Percentiles rank a stretch among this genome's conserved stretches.
phyloP scores from a whole-genome alignment of 2,888 invertebrate genomes.

The Thymelicus sylvestris region DNA sequence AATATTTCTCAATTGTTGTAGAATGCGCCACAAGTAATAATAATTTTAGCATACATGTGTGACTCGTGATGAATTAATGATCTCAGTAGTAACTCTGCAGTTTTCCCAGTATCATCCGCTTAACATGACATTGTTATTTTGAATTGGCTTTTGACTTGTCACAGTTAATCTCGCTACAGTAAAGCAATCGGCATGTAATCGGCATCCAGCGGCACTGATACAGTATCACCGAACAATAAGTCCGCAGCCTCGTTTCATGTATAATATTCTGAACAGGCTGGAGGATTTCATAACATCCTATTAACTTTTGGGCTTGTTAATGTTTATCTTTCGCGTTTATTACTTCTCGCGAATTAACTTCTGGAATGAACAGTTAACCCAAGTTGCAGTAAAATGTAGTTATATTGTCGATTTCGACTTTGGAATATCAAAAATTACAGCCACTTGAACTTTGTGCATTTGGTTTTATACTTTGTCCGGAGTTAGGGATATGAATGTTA shows the following conservation, averaged over 20 bases:
- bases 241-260: conserved; percentile 5
- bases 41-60: too few species aligned
- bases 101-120: too few species aligned
- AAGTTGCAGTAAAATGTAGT: conserved; percentile 24
- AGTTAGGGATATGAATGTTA: neutral
- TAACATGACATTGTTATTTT: too few species aligned
- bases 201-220: neutral
- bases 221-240: neutral
- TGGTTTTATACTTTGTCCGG: neutral
- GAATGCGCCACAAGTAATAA: too few species aligned
- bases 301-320: conserved; percentile 31
- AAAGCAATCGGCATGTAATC: neutral
- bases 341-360: conserved; percentile 24
- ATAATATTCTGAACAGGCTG: conserved; percentile 24
- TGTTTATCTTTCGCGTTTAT: conserved; percentile 18
- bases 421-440: neutral
- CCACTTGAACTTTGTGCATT: neutral
- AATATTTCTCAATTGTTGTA: too few species aligned
- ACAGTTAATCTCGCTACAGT: too few species aligned
- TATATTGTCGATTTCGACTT: conserved; percentile 6
- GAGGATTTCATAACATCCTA: conserved; percentile 33
- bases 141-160: too few species aligned
- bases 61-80: too few species aligned
- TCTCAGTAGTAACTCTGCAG: too few species aligned
- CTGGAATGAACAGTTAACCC: conserved; percentile 15